Base-by-base conservation (phyloP, 2,113 vertebrate genomes). In the Lonchura striata region DNA sequence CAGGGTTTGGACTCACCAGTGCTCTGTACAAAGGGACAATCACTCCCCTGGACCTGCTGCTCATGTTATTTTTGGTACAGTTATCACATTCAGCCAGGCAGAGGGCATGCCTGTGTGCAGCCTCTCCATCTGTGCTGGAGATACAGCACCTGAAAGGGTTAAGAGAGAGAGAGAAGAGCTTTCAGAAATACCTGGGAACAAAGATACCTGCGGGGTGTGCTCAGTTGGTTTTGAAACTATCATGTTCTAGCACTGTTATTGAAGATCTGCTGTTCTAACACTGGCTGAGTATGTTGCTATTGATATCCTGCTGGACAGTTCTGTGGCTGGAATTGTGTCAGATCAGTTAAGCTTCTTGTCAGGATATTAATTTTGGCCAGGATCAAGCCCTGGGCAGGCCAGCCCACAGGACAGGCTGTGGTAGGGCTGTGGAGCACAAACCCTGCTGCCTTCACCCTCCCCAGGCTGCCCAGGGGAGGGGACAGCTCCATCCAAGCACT, bases 151-250 rank as follows among this genome's bases (percentile, higher is more conserved):
- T 27, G 54, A 80, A 94, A 86, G 92, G 39, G 79, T 96, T 95
- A 91, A 91, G 49, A 80, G 31, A 60, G 35, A 3, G 35, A 3
- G 12, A 71, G 47, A 15, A 85, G 16, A 85, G 78, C 84, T 87
- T 79, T 85, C 84, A 82, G 87, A 89, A 94, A 50, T 50, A 77
- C 66, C 53, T 46, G 61, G 84, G 90, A 94, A 94, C 30, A n/a
- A 31, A 44, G 19, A 77, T 70, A 85, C 63, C 87, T 91, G 87
- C 78, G 82, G 63, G 79, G 66, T 5, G 14, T 91, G 66, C 78
- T 87, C 46, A 14, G 88, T 66, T 92, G 13, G 12, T 89, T 90
- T 50, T 91, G 88, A 85, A 87, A 77, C 47, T 42, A 15, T 17
- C 50, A 47, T 88, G 63, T 70, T 91, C 78, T 54, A 90, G 80